Evolutionary conservation across 2,113 vertebrate species (phyloP).

Genomic region (Tachysurus vachellii): DNA sequence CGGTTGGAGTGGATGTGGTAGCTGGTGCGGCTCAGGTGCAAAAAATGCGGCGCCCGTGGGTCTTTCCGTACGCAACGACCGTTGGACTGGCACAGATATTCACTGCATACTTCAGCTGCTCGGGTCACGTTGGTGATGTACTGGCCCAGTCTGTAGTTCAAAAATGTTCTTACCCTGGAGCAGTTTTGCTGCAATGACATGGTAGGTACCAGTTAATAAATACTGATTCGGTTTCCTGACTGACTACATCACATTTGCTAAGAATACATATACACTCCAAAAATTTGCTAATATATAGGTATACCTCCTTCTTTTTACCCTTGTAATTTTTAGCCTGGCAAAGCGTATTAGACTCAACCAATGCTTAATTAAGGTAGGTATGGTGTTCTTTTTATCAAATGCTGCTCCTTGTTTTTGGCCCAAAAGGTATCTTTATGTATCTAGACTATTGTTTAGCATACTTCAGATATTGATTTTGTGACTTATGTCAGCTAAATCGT

Average conservation of each 20-base stretch:
- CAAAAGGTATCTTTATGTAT: not conserved
- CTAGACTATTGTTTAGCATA: not conserved
- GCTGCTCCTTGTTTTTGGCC: not conserved
- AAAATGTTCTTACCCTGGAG: constrained; percentile 71
- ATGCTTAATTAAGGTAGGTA: not conserved
- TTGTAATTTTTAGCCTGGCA: too few relatives aligned
- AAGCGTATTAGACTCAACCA: not conserved
- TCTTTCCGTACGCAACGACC: constrained; percentile 67
- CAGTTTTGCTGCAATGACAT: constrained; percentile 71
- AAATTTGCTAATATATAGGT: not conserved
- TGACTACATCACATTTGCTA: not conserved
- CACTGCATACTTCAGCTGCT: constrained; percentile 74
- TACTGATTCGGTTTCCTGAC: not conserved
- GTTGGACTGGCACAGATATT: constrained; percentile 72
- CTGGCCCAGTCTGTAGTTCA: constrained; percentile 69
- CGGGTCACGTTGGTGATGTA: constrained; percentile 77
- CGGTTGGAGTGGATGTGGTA: constrained; percentile 62
- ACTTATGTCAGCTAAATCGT: not conserved
- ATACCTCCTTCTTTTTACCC: not conserved
- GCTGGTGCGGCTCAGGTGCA: constrained; percentile 72
- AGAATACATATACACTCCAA: not conserved
- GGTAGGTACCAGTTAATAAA: not conserved
- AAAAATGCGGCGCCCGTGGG: constrained; percentile 65
- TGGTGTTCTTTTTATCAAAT: not conserved
- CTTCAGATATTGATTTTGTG: not conserved